Percentiles rank a stretch among this genome's conserved stretches.
These are phyloP conservation scores for Dendrocincla fuliginosa DNA, from an alignment of 2,797 vertebrate genomes.

Conservation along the genomic window DNA sequence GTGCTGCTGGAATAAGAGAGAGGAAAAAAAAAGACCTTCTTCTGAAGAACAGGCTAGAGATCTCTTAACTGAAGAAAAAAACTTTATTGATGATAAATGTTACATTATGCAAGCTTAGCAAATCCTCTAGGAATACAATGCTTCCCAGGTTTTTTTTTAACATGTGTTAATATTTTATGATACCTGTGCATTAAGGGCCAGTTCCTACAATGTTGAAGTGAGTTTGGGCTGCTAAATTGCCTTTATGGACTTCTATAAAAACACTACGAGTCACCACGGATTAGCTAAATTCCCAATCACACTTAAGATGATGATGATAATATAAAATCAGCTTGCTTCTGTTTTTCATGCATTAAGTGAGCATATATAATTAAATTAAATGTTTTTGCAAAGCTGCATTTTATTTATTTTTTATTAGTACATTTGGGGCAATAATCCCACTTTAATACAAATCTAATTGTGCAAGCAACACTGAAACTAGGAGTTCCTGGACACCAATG, in stretches of 20 bases:
- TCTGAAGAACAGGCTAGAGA: neutral
- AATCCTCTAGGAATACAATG: slow-evolving; percentile 46
- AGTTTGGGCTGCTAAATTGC: slow-evolving; percentile 31
- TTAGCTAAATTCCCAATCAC: neutral
- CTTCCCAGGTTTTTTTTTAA: slow-evolving; percentile 24
- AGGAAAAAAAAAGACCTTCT: neutral
- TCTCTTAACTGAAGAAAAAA: neutral
- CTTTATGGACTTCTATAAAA: neutral
- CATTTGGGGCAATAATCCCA: neutral
- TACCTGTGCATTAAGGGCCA: slow-evolving; percentile 30
- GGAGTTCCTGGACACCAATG: neutral
- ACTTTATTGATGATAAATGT: neutral
- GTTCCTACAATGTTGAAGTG: slow-evolving; percentile 18
- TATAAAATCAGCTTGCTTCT: neutral
- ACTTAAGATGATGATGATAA: neutral
- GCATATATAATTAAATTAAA: neutral
- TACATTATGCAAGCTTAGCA: slow-evolving; percentile 21
- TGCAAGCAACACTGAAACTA: neutral
- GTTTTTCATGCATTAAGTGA: neutral
- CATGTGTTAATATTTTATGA: slow-evolving; percentile 54
- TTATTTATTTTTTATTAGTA: neutral
- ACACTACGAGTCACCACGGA: neutral
- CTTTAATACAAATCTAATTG: neutral
- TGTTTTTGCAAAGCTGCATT: neutral
- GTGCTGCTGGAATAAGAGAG: neutral